Base-by-base conservation (phyloP, 2,113 vertebrate species). In the Poecilia latipinna region DNA sequence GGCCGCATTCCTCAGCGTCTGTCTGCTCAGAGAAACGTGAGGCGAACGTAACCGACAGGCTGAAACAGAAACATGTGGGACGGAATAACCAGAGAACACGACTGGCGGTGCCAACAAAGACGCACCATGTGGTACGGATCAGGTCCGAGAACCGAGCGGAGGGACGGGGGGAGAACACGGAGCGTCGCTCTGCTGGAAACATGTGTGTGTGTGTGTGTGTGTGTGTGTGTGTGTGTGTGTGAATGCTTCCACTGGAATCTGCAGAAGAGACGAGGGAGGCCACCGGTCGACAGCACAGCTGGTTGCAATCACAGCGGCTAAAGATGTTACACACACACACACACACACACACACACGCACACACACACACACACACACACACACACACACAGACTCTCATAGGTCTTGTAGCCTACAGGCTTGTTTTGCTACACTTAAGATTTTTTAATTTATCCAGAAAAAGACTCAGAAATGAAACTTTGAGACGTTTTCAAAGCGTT, bases 211-310 rank as follows among this genome's bases (percentile, higher is more conserved):
- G 77, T 76, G 71, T 60, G 72, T 74, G 82, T 61, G 70, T 68
- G 72, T 68, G 68, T 68, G 75, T 33, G 78, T 62, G 69, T 29
- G 78, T 61, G 75, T 29, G 15, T 61, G 7, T n/a, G 63, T 66
- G 61, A 72, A 67, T 66, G 51, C 70, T 68, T 26, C 84, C 84
- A 90, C 88, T 87, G 77, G 44, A 80, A 88, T 84, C 90, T 88
- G 84, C 88, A 88, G 88, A 78, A 76, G 77, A 75, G 74, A 79
- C 48, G 79, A 90, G 62, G 70, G 85, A 74, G 77, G 85, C 78
- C 77, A 69, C 86, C 85, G 77, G 77, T 89, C 77, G 26, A 63
- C 85, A 68, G 70, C 68, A 74, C 65, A 70, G 61, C 63, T 77
- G 82, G 85, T 86, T 78, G 77, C 77, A 60, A 33, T 54, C 12